A percentile compares a stretch with the other conserved stretches of the same genome.
phyloP scores from a whole-genome alignment of 2,113 vertebrate species.

The Saccopteryx bilineata region DNA sequence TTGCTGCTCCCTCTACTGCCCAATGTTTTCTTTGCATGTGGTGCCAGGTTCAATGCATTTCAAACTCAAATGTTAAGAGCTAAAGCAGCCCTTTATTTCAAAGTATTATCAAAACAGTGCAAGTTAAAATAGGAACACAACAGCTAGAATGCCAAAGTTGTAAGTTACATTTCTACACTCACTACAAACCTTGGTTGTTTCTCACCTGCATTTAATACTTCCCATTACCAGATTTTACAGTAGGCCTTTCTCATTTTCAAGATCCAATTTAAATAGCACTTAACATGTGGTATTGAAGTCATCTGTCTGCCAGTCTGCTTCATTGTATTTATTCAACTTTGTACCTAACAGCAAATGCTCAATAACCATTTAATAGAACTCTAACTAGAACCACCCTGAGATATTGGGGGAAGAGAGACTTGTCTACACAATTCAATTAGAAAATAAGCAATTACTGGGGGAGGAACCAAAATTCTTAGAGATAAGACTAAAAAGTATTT shows the following conservation, averaged over 20 bases:
- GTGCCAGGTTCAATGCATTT: not conserved
- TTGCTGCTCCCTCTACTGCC: constrained; percentile 85
- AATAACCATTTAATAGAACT: constrained; percentile 30
- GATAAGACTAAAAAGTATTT: not conserved
- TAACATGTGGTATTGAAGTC: not conserved
- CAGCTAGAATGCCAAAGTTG: not conserved
- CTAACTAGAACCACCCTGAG: not conserved
- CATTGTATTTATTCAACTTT: not conserved
- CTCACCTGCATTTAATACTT: not conserved
- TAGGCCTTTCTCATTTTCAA: not conserved
- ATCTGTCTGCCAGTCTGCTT: not conserved
- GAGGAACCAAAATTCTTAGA: not conserved
- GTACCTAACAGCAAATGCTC: not conserved
- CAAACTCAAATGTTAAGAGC: constrained; percentile 18
- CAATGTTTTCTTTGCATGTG: not conserved
- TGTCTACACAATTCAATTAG: not conserved
- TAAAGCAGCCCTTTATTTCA: constrained; percentile 9
- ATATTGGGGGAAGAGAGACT: not conserved
- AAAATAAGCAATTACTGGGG: not conserved
- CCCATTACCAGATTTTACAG: not conserved
- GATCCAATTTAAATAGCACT: constrained; percentile 17
- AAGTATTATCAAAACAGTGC: not conserved
- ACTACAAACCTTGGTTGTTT: not conserved
- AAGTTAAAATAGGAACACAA: not conserved
- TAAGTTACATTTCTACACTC: not conserved